Evolutionary conservation across 2,113 vertebrate species (phyloP).

Genomic region (Promerops cafer): DNA sequence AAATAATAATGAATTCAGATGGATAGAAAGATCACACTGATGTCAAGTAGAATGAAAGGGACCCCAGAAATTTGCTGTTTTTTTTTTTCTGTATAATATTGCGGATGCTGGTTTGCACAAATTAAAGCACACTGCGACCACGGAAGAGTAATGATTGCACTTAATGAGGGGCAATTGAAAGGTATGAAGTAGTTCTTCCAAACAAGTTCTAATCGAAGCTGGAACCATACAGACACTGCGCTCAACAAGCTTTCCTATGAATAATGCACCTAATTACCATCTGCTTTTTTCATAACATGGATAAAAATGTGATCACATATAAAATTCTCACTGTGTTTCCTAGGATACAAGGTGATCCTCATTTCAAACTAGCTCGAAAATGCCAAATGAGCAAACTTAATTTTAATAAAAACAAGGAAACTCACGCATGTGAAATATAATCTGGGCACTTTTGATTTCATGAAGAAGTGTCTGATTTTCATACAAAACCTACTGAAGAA

Average conservation of each 20-base stretch:
- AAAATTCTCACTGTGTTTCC: conserved; percentile 71
- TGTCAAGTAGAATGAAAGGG: conserved; percentile 10
- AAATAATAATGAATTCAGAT: background rate
- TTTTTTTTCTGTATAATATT: background rate
- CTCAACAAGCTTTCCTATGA: conserved; percentile 56
- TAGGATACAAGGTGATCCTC: conserved; percentile 74
- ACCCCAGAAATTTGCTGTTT: background rate
- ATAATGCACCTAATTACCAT: conserved; percentile 69
- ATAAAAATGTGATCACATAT: conserved; percentile 68
- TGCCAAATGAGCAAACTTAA: conserved; percentile 71
- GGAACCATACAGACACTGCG: background rate
- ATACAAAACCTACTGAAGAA: conserved; percentile 51
- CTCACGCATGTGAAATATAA: conserved; percentile 66
- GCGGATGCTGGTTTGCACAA: background rate
- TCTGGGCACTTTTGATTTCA: conserved; percentile 57
- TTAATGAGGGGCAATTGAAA: conserved; percentile 55
- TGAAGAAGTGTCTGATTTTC: conserved; percentile 57
- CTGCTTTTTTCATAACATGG: conserved; percentile 64
- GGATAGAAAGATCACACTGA: background rate
- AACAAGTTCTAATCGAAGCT: conserved; percentile 54
- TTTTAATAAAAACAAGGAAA: conserved; percentile 76
- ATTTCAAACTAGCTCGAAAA: conserved; percentile 72
- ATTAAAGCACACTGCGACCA: conserved; percentile 4
- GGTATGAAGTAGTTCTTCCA: conserved; percentile 51
- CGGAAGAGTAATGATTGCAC: conserved; percentile 49